These are phyloP conservation scores for Ooceraea biroi DNA, from an alignment of 1,140 invertebrate species.

Conservation along the genomic window DNA sequence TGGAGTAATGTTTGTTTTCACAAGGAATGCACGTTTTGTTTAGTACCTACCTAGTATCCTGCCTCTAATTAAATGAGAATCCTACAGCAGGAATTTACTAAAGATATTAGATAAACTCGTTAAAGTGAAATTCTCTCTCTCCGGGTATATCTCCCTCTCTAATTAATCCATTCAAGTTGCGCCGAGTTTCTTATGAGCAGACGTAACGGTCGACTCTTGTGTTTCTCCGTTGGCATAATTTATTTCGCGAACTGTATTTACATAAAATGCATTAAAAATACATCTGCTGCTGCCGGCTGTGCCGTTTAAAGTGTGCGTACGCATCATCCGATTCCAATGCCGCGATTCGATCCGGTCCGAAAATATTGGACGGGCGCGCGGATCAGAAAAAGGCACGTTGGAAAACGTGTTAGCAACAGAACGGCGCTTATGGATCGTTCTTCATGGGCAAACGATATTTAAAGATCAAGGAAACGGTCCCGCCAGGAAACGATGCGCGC, in stretches of 20 bases:
- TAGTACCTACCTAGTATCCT: neutral
- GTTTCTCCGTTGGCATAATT: neutral
- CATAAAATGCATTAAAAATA: conserved; percentile 28
- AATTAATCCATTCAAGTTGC: conserved; percentile 7
- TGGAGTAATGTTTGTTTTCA: neutral
- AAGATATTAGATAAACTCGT: conserved; percentile 27
- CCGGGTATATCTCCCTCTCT: neutral
- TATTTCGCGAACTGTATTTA: conserved; percentile 26
- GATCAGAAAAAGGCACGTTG: conserved; percentile 55
- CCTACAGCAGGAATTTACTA: neutral
- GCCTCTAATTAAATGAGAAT: neutral
- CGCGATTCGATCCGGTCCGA: conserved; percentile 40
- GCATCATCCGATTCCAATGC: neutral
- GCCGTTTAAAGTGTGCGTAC: neutral
- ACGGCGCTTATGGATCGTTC: conserved; percentile 72
- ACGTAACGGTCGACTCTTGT: conserved; percentile 1
- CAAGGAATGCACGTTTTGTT: neutral
- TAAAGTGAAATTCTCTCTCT: conserved; percentile 9
- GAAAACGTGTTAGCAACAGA: conserved; percentile 49
- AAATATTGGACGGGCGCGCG: conserved; percentile 41
- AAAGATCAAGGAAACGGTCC: conserved; percentile 78
- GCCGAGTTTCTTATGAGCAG: neutral
- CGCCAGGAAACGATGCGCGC: conserved; percentile 43
- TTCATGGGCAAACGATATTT: conserved; percentile 75
- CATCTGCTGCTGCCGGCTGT: neutral